Evolutionary conservation across 2,888 invertebrate genomes (phyloP).

Genomic region (Ormyrus labotus): DNA sequence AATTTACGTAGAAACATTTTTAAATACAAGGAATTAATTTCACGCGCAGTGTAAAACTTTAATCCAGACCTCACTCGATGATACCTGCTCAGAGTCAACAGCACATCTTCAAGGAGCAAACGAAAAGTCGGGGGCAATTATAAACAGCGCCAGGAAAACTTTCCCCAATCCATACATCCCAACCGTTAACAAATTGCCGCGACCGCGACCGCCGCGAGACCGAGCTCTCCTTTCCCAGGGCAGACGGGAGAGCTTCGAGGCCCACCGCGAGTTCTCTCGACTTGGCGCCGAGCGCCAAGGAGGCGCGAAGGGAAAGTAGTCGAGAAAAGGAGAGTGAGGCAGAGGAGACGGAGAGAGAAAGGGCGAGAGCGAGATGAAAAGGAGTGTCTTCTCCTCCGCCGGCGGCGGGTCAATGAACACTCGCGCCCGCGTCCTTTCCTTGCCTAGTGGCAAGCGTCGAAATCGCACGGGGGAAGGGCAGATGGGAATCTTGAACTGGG

Average conservation of each 20-base stretch:
- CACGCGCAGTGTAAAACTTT: no score
- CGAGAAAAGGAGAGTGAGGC: constrained; percentile 6
- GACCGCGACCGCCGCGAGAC: not conserved
- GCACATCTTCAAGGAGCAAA: no score
- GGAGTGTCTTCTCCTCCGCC: constrained; percentile 45
- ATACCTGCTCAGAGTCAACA: no score
- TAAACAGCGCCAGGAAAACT: not conserved
- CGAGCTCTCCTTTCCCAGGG: constrained; percentile 18
- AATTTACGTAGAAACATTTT: no score
- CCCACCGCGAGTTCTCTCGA: not conserved
- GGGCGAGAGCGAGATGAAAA: constrained; percentile 41
- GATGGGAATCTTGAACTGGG: no score
- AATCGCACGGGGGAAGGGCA: no score
- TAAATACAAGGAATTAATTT: no score
- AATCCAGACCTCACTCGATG: no score
- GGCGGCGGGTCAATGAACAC: constrained; percentile 46
- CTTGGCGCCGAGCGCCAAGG: not conserved
- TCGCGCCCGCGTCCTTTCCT: constrained; percentile 34
- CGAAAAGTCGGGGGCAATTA: no score
- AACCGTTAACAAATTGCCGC: constrained; percentile 33
- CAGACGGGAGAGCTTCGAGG: not conserved
- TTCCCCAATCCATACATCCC: constrained; percentile 15
- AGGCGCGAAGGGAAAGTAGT: constrained; percentile 19
- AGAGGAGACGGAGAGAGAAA: constrained; percentile 10
- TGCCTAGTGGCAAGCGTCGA: not conserved